Base-by-base conservation (phyloP, 2,113 vertebrate genomes). In the Galemys pyrenaicus region DNA sequence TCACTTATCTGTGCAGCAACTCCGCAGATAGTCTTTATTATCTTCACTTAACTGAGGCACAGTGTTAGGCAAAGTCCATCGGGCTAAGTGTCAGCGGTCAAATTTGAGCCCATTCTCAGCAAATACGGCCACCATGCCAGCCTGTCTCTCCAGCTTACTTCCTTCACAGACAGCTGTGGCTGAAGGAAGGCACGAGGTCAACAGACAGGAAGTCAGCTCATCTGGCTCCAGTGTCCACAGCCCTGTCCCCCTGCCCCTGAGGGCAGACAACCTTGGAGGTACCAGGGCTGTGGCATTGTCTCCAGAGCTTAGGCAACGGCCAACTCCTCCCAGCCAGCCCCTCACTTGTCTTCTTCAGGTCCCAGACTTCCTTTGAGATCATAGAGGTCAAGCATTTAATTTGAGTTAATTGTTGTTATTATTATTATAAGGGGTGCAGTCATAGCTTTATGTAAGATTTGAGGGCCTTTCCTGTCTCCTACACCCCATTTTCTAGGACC, bases 1-100 rank as follows among this genome's bases (percentile, higher is more conserved):
- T 85, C 90, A 56, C 85, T 89, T 77, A 37, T 84, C 82, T 37
- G 70, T 73, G 58, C 51, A 41, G 9, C 41, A 62, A 22, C 39
- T 51, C 80, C 44, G n/a, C 1, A 8, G 64, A 79, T 73, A 81
- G n/a, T 41, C 39, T 56, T 86, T 81, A 39, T n/a, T 60, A 68
- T 90, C 71, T 92, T 56, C 56, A 77, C 67, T 87, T 82, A 79
- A 51, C 44, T 24, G 60, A 95, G 68, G 44, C 65, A 54, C 37
- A 79, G 51, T 11, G 28, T 12, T 58, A 71, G 26, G 44, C 20
- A n/a, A 44, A 58, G 26, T 54, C 39, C 4, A 46, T 26, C 17
- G 0, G 5, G 13, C 0, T n/a, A 60, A 58, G 28, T 32, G 13
- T 46, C 41, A 35, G 39, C 56, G 62, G 73, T 30, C 35, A 64